These are phyloP conservation scores for Oryzias melastigma DNA, from an alignment of 2,113 vertebrate genomes.

Conservation along the genomic window DNA sequence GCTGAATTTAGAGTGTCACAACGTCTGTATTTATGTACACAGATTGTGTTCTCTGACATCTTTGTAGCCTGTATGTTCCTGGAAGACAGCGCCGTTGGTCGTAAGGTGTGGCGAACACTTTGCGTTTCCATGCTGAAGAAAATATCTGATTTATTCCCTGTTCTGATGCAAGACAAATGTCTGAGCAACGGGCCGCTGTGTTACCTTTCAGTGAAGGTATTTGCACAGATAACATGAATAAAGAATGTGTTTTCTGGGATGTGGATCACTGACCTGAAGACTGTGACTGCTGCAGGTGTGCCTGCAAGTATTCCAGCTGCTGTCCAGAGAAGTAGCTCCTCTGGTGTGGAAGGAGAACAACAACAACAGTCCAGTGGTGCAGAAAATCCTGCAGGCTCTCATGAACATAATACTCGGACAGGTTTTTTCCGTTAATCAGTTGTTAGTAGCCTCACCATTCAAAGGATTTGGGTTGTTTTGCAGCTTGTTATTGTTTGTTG, in stretches of 20 bases:
- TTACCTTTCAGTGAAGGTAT: conserved; percentile 83
- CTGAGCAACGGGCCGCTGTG: conserved; percentile 44
- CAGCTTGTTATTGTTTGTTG: neutral
- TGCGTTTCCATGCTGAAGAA: conserved; percentile 62
- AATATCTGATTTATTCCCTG: conserved; percentile 67
- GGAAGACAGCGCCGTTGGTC: conserved; percentile 80
- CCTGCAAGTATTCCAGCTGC: conserved; percentile 83
- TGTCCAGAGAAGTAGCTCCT: conserved; percentile 73
- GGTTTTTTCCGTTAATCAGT: conserved; percentile 60
- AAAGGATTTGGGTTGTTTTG: neutral
- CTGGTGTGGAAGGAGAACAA: conserved; percentile 67
- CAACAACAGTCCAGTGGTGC: conserved; percentile 37
- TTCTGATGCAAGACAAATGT: conserved; percentile 65
- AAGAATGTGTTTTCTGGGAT: neutral
- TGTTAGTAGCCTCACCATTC: neutral
- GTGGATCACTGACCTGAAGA: conserved; percentile 2
- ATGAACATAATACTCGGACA: conserved; percentile 75
- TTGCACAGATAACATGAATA: neutral
- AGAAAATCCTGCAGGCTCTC: conserved; percentile 78
- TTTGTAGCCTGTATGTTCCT: conserved; percentile 82
- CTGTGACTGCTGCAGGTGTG: conserved; percentile 76
- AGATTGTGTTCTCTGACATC: neutral
- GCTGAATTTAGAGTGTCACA: neutral
- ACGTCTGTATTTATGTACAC: neutral
- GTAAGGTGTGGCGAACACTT: conserved; percentile 69